These are phyloP conservation scores for Drosophila nasuta DNA, from an alignment of 1,140 invertebrate genomes.

Conservation along the genomic window DNA sequence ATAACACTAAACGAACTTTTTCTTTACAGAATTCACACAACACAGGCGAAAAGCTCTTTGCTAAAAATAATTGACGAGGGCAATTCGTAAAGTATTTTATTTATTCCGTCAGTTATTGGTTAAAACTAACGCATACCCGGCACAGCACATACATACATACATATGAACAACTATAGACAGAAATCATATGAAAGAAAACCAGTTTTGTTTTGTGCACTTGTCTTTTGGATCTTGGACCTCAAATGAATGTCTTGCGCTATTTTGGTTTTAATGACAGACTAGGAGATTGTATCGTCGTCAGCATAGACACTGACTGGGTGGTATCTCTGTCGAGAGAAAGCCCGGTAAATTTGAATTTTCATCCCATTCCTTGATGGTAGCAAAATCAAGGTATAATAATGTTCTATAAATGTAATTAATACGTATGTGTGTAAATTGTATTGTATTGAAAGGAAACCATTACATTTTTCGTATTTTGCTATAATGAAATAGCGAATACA, in stretches of 20 bases:
- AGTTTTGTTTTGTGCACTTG: constrained; percentile 10
- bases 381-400: no score
- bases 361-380: no score
- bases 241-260: constrained; percentile 4
- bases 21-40: constrained; percentile 46
- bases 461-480: no score
- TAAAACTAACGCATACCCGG: constrained; percentile 4
- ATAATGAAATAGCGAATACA: no score
- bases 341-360: constrained; percentile 4
- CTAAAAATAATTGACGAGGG: constrained; percentile 27
- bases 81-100: constrained; percentile 34
- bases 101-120: neutral
- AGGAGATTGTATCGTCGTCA: neutral
- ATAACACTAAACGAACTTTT: constrained; percentile 72
- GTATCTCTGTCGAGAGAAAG: neutral
- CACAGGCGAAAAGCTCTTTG: constrained; percentile 20
- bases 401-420: no score
- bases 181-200: constrained; percentile 13
- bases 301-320: constrained; percentile 1
- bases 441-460: no score
- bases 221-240: neutral
- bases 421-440: no score
- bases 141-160: neutral
- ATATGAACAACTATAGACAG: neutral
- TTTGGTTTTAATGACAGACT: constrained; percentile 4